Conservation (phyloP, 2,797 vertebrate genomes). For the Gobionotothen gibberifrons region DNA sequence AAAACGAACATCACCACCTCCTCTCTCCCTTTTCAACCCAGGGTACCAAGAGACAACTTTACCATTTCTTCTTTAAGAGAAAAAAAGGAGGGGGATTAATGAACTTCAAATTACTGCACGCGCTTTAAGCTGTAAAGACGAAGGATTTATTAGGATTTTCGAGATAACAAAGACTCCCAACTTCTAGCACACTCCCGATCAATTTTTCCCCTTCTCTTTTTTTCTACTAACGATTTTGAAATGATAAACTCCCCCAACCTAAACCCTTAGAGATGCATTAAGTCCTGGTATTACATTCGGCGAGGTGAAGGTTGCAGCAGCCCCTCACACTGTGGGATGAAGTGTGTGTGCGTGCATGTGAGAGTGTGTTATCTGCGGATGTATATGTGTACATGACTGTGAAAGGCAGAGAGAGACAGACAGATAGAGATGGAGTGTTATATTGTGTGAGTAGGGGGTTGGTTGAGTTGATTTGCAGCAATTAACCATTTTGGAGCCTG, state of each 20-base stretch:
- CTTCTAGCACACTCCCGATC: conserved; percentile 98
- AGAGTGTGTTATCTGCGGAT: conserved; percentile 57
- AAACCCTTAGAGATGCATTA: conserved; percentile 89
- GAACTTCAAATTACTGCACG: conserved; percentile 97
- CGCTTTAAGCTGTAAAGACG: conserved; percentile 99
- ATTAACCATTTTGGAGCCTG: conserved; percentile 86
- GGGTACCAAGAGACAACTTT: conserved; percentile 92
- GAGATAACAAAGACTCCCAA: conserved; percentile 98
- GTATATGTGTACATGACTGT: conserved; percentile 64
- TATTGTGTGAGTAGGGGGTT: conserved; percentile 56
- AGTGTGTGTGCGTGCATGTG: conserved; percentile 68
- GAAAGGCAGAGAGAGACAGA: conserved; percentile 42
- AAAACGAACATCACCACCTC: conserved; percentile 81
- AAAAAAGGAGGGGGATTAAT: conserved; percentile 92
- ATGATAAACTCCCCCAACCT: conserved; percentile 92
- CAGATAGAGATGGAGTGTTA: conserved; percentile 43
- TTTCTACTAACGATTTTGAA: conserved; percentile 95
- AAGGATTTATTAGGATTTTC: conserved; percentile 99
- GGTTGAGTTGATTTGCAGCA: conserved; percentile 83
- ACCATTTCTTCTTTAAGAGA: conserved; percentile 94
- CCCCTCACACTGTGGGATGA: conserved; percentile 81
- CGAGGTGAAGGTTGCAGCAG: conserved; percentile 89
- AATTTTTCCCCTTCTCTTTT: conserved; percentile 86
- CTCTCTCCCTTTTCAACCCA: conserved; percentile 89
- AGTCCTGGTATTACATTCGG: conserved; percentile 89